Evolutionary conservation across 2,888 invertebrate species (phyloP), one percentile per base, ranked within the genome.

Genomic region (Drosophila villosipedis): DNA sequence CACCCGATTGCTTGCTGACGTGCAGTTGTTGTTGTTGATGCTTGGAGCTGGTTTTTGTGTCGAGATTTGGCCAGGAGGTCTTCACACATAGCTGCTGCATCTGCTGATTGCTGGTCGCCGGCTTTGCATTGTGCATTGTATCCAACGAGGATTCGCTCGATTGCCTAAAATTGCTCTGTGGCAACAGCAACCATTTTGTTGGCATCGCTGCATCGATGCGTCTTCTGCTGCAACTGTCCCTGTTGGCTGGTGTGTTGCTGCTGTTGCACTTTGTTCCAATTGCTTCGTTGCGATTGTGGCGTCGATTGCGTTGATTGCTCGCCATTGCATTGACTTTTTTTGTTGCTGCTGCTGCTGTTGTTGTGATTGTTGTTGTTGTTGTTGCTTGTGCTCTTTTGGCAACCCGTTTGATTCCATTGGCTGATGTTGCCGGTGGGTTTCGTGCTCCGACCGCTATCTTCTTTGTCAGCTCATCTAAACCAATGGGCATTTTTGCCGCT

Each of bases 151-250:
- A 76, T 9, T 77, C 68, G 43, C 89, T 83, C 54, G 68, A 57
- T 7, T 70, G 80, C 2, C 68, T 53, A 9, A 83, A 83, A 22
- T 47, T 71, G 22, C 49, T 55, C 1, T 65, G 61, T 2, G 83
- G 83, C 68, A 47, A 28, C 58, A 83, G 73, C 47, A 83, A 55
- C 89, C 89, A 83, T 49, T 83, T 74, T 12, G 73, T 33, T 16
- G 49, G 52, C 7, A 37, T 9, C 16, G 33, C 0, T 4, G 12
- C 43, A 12, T 68, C 70, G 1, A 14, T 39, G 31, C 59, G 55
- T 12, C 43, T 12, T 12, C 41, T 28, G 28, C 9, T 28, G 25
- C 6, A 22, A 30, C 37, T 28, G 16, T 28, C 39, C 16, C n/a
- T 4, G 0, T 35, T 28, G 5, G 33, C 22, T 37, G 22, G 16